Evolutionary conservation across 1,140 invertebrate genomes (phyloP).

Genomic region (Propsilocerus akamusi): DNA sequence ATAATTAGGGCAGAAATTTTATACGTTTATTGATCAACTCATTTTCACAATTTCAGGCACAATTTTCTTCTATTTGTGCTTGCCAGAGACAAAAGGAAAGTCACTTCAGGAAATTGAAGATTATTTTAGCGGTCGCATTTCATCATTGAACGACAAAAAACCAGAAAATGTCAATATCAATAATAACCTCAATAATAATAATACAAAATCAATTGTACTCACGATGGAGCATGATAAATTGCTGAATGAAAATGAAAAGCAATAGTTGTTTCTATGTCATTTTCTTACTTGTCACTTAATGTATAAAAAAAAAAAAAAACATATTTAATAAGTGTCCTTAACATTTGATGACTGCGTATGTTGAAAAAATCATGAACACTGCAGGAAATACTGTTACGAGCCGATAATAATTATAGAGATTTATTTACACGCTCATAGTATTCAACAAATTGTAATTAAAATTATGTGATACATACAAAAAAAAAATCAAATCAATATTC

Average conservation of each 20-base stretch:
- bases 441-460: too few relatives aligned
- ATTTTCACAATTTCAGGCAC: constrained; percentile 22
- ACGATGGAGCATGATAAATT: background rate
- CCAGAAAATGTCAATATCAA: background rate
- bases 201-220: constrained; percentile 1
- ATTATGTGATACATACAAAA: too few relatives aligned
- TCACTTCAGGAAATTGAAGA: constrained; percentile 60
- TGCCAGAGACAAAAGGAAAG: constrained; percentile 68
- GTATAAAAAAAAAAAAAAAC: too few relatives aligned
- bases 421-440: too few relatives aligned
- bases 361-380: too few relatives aligned
- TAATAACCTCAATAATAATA: background rate
- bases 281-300: too few relatives aligned
- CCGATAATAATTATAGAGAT: too few relatives aligned
- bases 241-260: constrained; percentile 5
- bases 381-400: too few relatives aligned
- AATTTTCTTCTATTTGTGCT: constrained; percentile 36
- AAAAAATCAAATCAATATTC: too few relatives aligned
- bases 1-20: background rate
- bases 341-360: too few relatives aligned
- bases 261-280: background rate
- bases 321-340: too few relatives aligned
- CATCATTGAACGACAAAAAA: constrained; percentile 17
- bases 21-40: background rate
- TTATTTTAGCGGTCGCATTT: constrained; percentile 36